Evolutionary conservation across 2,797 vertebrate species (phyloP), one percentile per base, ranked within the genome.

Genomic region (Aeoliscus strigatus): DNA sequence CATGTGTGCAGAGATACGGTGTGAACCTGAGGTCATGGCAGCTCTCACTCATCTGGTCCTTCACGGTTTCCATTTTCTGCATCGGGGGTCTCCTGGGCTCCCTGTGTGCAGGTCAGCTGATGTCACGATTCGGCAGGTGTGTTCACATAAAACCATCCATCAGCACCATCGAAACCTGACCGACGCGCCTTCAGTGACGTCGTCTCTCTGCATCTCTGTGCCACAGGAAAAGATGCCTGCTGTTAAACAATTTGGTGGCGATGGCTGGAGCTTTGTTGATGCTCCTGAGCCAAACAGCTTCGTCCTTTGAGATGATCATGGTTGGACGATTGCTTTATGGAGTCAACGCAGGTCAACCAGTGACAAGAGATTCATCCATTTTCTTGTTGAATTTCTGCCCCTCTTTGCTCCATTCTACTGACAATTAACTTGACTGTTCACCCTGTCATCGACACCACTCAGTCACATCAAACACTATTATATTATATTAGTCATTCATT

Each of bases 271-370:
- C 85, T 2, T 8, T 82, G 37, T 32, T 89, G 55, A 87, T 90
- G 82, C 12, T 88, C 16, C 42, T 79, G 11, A 89, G 87, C 42
- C 54, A 66, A 65, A 60, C 27, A 2, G 74, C 83, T 5, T 23
- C 29, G 32, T 89, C 87, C 12, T 91, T 89, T 60, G 89, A 89
- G 73, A 90, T 90, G 83, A 88, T 91, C 58, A 68, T 90, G 60
- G 72, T 53, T 9, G 88, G 57, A n/a, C 77, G 87, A 5, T 46
- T 90, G 17, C 25, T 91, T n/a, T 83, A 74, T 1, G 84, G 83
- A 21, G 26, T 87, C 40, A 84, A 73, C 42, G 15, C 82, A 69
- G 84, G 86, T 87, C 55, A 65, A 43, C 3, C 27, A 5, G 29
- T 1, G 7, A 14, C 24, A 8, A 29, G 15, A 10, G 39, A 26